phyloP scores from a whole-genome alignment of 2,888 invertebrate genomes.

The Gortyna flavago region DNA sequence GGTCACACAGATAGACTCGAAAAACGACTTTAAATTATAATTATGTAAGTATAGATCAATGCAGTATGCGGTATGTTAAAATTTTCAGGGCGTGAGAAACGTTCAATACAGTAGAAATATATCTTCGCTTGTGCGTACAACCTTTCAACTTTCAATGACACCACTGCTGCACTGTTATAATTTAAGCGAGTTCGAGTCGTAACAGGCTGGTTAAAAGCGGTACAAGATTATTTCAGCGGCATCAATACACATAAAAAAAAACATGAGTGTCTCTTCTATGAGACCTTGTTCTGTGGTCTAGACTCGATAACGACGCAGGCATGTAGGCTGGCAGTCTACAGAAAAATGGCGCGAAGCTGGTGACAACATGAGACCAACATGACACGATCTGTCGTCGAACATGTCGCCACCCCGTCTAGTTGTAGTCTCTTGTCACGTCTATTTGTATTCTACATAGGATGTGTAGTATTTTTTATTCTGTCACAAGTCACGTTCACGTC shows the following conservation, averaged over 20 bases:
- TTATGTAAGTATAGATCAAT: not conserved
- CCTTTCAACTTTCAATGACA: no score
- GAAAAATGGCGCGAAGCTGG: not conserved
- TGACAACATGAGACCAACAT: not conserved
- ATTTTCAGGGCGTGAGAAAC: not conserved
- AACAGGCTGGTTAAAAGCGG: not conserved
- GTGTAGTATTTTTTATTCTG: not conserved
- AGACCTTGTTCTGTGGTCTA: not conserved
- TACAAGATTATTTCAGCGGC: not conserved
- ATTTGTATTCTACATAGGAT: not conserved
- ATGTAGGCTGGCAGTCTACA: not conserved
- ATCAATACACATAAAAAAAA: not conserved
- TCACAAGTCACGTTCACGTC: no score
- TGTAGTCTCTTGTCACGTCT: constrained; percentile 18
- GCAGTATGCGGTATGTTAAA: not conserved
- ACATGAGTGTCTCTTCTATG: not conserved
- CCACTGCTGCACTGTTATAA: no score
- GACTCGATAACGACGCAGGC: not conserved
- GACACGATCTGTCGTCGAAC: constrained; percentile 7
- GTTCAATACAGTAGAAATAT: not conserved
- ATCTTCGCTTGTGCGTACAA: not conserved
- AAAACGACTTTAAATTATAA: not conserved
- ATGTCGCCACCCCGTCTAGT: not conserved
- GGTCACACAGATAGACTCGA: not conserved
- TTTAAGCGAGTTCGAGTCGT: not conserved